Percentiles rank a stretch among this genome's conserved stretches.
These are phyloP conservation scores for Frankliniella fusca DNA, from an alignment of 2,888 invertebrate species.

Conservation along the genomic window DNA sequence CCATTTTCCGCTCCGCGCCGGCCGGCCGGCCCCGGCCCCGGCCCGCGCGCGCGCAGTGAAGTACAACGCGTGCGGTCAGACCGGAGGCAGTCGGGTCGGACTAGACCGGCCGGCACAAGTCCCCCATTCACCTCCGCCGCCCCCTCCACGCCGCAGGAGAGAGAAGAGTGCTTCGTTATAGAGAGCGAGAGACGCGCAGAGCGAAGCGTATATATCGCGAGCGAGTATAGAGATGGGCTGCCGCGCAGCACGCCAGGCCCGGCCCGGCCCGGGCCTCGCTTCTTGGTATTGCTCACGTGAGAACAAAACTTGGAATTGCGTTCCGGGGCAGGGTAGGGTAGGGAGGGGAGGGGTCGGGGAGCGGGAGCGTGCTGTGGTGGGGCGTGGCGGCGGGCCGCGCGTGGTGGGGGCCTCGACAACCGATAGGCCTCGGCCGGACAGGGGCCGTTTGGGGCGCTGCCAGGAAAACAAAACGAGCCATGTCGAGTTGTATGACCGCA, in stretches of 20 bases:
- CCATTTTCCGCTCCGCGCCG: neutral
- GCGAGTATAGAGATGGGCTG: too few species aligned
- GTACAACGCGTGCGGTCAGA: neutral
- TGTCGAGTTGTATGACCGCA: neutral
- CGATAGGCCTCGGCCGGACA: neutral
- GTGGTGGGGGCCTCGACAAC: neutral
- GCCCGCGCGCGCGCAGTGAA: neutral
- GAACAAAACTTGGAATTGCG: too few species aligned
- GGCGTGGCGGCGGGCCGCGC: neutral
- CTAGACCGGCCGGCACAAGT: neutral
- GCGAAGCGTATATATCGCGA: too few species aligned
- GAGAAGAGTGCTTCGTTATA: too few species aligned
- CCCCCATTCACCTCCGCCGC: too few species aligned
- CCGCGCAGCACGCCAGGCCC: too few species aligned
- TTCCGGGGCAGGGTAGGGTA: neutral
- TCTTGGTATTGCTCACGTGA: too few species aligned
- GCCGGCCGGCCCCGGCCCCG: too few species aligned
- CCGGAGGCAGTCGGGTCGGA: neutral
- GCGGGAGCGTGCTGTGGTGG: neutral
- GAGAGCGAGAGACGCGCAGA: too few species aligned
- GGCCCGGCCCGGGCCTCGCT: too few species aligned
- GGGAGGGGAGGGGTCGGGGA: neutral
- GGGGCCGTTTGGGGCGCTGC: neutral
- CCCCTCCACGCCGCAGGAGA: too few species aligned
- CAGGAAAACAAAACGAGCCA: slow-evolving; percentile 21